These are phyloP conservation scores for Pelodiscus sinensis DNA, from an alignment of 2,113 vertebrate genomes.

Conservation along the genomic window DNA sequence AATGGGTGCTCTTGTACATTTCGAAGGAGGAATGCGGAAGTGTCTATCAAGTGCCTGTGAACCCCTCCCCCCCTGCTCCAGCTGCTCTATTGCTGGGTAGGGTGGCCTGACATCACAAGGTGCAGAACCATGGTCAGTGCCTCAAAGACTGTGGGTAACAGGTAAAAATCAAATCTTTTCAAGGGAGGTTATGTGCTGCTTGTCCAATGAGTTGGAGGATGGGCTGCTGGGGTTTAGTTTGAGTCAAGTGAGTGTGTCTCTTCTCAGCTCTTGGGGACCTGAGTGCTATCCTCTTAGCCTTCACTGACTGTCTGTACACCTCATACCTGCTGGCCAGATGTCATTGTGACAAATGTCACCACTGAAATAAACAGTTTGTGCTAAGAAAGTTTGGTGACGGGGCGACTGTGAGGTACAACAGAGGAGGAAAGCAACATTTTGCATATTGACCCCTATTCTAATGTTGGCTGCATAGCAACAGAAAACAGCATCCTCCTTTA, in stretches of 20 bases:
- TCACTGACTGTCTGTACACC: background rate
- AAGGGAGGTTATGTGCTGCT: background rate
- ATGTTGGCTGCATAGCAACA: background rate
- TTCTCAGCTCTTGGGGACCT: background rate
- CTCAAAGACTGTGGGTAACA: background rate
- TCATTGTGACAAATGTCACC: background rate
- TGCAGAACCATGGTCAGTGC: background rate
- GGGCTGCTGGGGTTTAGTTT: background rate
- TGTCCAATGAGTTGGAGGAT: background rate
- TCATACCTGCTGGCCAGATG: background rate
- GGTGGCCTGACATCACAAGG: background rate
- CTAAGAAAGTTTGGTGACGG: background rate
- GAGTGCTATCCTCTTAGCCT: background rate
- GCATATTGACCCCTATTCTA: background rate
- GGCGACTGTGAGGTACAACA: background rate
- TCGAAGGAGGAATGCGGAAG: no score
- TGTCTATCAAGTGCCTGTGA: background rate
- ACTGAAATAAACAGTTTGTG: constrained; percentile 1
- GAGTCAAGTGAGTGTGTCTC: background rate
- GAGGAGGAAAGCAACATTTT: background rate
- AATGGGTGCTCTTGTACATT: no score
- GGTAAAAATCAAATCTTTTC: background rate
- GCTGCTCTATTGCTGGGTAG: background rate
- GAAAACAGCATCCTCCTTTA: background rate
- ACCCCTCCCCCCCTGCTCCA: background rate